Base-by-base conservation (phyloP, 2,113 vertebrate genomes). In the Perca flavescens region DNA sequence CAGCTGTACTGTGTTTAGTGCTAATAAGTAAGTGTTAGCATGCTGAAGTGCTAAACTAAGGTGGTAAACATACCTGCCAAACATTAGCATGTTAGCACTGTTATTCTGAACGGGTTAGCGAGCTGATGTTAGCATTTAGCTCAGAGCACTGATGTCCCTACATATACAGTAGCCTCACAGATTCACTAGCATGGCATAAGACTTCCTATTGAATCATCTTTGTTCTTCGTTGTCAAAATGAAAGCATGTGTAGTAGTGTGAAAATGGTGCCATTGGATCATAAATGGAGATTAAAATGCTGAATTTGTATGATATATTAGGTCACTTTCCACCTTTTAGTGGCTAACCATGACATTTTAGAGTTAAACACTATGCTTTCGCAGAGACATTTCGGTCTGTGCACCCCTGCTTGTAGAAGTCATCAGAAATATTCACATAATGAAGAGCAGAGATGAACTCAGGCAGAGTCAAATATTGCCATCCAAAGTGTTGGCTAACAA, bases 271-370 rank as follows among this genome's bases (percentile, higher is more conserved):
- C 21, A 14, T 15, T 9, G 3, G 15, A 28, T 64, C 31, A 63
- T 50, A 16, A 28, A 28, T 53, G 9, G 43, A n/a, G 15, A 56
- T 34, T 34, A 43, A 70, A 62, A 49, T 21, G 34, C 50, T 62
- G 17, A 63, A 60, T 49, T 64, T 61, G 19, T 60, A 17, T 82
- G 62, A 78, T 34, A 54, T 53, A 46, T 53, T 47, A 10, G 5
- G 21, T 74, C 36, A 19, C 40, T 67, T 83, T 75, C 14, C 65
- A 65, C 34, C 34, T 34, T 34, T 34, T 52, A 65, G 84, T 9
- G 11, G 64, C 61, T 31, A 64, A 36, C 65, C 34, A 21, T 36
- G 17, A 71, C 28, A 79, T 65, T 22, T 64, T 50, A 43, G 31
- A 61, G 28, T 36, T 17, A 19, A 50, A 43, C 67, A 17, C 40